A percentile compares a stretch with the other conserved stretches of the same genome.
phyloP scores from a whole-genome alignment of 2,113 vertebrate species.

The Theristicus caerulescens region DNA sequence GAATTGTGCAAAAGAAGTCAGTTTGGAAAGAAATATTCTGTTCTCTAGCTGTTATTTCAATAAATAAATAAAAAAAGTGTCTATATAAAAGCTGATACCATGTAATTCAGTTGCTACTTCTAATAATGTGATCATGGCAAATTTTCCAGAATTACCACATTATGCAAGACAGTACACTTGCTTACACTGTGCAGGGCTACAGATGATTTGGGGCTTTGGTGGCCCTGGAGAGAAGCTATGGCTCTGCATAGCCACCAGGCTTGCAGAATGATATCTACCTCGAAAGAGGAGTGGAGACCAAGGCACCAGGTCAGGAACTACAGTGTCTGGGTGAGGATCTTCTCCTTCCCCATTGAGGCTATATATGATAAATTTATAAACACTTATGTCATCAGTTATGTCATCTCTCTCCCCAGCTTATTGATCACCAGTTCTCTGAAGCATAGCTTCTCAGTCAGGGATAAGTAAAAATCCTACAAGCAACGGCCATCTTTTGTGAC shows the following conservation, averaged over 20 bases:
- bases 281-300: neutral
- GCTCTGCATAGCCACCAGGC: accelerated
- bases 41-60: neutral
- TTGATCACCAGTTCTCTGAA: neutral
- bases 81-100: neutral
- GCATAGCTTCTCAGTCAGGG: neutral
- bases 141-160: neutral
- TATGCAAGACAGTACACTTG: neutral
- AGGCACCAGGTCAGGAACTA: neutral
- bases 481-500: neutral
- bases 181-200: neutral
- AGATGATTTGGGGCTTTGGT: neutral
- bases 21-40: neutral
- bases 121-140: neutral
- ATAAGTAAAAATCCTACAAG: neutral
- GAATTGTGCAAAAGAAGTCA: neutral
- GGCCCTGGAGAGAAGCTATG: neutral
- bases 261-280: neutral
- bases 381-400: neutral
- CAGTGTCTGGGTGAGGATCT: neutral
- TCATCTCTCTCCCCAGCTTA: neutral
- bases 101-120: neutral
- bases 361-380: neutral
- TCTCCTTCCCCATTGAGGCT: neutral
- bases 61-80: neutral